Conservation (phyloP, 2,888 invertebrate species). For the Dryocosmus kuriphilus region DNA sequence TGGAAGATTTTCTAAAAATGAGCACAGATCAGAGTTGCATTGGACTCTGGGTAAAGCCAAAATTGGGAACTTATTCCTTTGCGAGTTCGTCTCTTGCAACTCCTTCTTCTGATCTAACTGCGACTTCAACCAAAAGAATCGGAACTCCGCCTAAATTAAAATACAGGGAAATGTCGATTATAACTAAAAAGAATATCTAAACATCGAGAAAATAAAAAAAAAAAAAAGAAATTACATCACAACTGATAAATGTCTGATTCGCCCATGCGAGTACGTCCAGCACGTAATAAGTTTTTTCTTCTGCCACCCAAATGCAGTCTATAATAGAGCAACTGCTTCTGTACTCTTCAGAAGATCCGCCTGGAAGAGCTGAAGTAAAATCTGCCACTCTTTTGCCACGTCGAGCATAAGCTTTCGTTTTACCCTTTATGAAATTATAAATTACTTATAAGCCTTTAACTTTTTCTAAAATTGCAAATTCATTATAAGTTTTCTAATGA, state of each 20-base stretch:
- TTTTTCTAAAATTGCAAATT: too few species aligned
- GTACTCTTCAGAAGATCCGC: slow-evolving; percentile 80
- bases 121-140: slow-evolving; percentile 90
- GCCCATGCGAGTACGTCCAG: slow-evolving; percentile 93
- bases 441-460: not conserved
- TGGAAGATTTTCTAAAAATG: slow-evolving; percentile 74
- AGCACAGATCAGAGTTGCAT: slow-evolving; percentile 78
- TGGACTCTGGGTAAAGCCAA: slow-evolving; percentile 78
- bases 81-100: slow-evolving; percentile 71
- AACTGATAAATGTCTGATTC: slow-evolving; percentile 84
- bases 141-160: slow-evolving; percentile 86
- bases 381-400: slow-evolving; percentile 78
- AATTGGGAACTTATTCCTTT: slow-evolving; percentile 78
- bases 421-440: slow-evolving; percentile 79
- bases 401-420: slow-evolving; percentile 85
- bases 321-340: slow-evolving; percentile 83
- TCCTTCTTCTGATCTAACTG: slow-evolving; percentile 84
- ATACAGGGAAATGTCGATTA: slow-evolving; percentile 44
- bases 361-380: slow-evolving; percentile 84
- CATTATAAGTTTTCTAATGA: too few species aligned
- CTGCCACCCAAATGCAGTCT: slow-evolving; percentile 88
- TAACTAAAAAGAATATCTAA: slow-evolving; percentile 22
- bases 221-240: slow-evolving; percentile 82
- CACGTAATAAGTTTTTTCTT: slow-evolving; percentile 84
- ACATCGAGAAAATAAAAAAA: slow-evolving; percentile 8